Evolutionary conservation across 1,140 invertebrate genomes (phyloP), one percentile per base, ranked within the genome.

Genomic region (Drosophila saltans): DNA sequence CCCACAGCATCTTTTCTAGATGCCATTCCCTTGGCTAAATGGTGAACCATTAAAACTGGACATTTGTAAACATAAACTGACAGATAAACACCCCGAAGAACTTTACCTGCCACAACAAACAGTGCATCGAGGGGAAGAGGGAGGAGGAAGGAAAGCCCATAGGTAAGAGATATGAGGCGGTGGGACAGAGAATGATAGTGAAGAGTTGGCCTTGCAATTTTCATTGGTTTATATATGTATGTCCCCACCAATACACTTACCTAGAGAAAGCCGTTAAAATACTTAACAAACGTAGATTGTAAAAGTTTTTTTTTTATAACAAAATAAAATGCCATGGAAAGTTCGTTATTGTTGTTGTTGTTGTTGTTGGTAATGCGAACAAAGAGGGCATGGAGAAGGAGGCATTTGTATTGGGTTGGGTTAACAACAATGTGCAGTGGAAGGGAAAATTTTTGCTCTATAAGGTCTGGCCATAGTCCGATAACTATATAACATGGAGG

Each of bases 251-350:
- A 45, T 61, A 70, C 57, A 57, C 52, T 45, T 48, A 67, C 69
- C 64, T 60, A 80, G 72, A 71, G 64, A 82, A 78, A 81, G 72
- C 78, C 86, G 84, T 89, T 89, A 89, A 89, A 89, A 89, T 89
- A 89, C 84, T 89, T 89, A 89, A 84, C 85, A 89, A 89, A 89
- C 85, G 85, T 78, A 89, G 84, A 89, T 89, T 89, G 84, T 90
- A 81, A 89, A 89, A 88, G 74, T 90, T 89, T 88, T 84, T 90
- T 88, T 89, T 84, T 77, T 75, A 84, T 78, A 89, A 84, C 80
- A 89, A 84, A 81, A 89, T 84, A 81, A 84, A 90, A 83, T 78
- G 59, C 43, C 67, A 62, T 66, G 63, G 57, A 76, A 75, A 80
- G 68, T 78, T 67, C 30, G 67, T 69, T 74, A 65, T 67, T 80